phyloP scores from a whole-genome alignment of 37 sponge, comb jelly and placozoan genomes.

The Aplysina aerophoba region DNA sequence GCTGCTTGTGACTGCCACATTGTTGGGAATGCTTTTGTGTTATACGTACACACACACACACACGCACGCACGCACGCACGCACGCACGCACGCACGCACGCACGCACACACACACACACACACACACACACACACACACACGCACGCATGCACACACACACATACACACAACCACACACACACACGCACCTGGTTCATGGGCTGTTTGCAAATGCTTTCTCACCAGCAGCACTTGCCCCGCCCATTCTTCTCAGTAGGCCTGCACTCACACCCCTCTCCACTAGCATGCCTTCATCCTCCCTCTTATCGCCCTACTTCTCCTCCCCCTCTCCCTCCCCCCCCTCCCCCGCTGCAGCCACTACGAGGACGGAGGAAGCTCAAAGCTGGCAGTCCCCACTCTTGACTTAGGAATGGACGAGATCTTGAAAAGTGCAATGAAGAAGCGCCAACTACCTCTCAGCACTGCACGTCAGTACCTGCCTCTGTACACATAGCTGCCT shows the following conservation, averaged over 20 bases:
- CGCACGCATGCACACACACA: too few species aligned
- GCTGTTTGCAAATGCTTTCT: neutral
- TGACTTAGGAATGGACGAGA: slow-evolving; percentile 64
- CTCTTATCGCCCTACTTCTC: neutral
- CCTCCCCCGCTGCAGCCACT: slow-evolving; percentile 45
- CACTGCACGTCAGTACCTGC: neutral
- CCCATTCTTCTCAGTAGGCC: neutral
- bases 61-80: slow-evolving; percentile 9
- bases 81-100: slow-evolving; percentile 7
- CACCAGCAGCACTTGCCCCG: neutral
- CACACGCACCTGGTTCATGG: too few species aligned
- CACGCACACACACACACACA: slow-evolving; percentile 16
- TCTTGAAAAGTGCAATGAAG: slow-evolving; percentile 55
- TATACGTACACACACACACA: slow-evolving; percentile 14
- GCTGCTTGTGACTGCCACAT: neutral
- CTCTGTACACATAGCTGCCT: neutral
- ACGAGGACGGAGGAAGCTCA: slow-evolving; percentile 77
- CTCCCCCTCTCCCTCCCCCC: neutral
- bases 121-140: neutral
- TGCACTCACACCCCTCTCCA: neutral
- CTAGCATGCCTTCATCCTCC: neutral
- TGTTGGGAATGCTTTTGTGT: neutral
- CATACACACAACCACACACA: neutral
- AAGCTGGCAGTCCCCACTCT: slow-evolving; percentile 55
- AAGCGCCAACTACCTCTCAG: slow-evolving; percentile 61